Evolutionary conservation across 1,140 invertebrate genomes (phyloP).

Genomic region (Philotrypesis tridentata): DNA sequence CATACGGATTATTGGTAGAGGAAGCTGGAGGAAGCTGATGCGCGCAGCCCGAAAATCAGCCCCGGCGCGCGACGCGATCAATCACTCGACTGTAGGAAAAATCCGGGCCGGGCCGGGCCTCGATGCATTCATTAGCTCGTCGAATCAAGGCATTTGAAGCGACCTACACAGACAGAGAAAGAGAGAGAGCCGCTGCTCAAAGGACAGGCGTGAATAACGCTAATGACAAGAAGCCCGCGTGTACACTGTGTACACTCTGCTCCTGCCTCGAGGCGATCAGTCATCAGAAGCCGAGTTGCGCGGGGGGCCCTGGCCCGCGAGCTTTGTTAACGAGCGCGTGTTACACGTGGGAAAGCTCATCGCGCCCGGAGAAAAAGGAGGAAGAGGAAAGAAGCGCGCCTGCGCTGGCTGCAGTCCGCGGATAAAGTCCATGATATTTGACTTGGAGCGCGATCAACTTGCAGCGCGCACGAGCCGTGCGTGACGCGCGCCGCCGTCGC

Average conservation of each 20-base stretch:
- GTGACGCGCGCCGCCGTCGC: no score
- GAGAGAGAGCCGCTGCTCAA: no score
- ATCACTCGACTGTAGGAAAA: background rate
- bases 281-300: conserved; percentile 51
- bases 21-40: no score
- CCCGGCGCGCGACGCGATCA: background rate
- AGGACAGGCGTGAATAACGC: conserved; percentile 49
- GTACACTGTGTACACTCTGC: background rate
- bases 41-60: background rate
- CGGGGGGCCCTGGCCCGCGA: conserved; percentile 45
- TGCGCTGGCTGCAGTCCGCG: background rate
- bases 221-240: conserved; percentile 55
- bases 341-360: conserved; percentile 18
- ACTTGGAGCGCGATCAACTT: conserved; percentile 43
- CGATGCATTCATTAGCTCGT: background rate
- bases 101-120: background rate
- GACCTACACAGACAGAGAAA: no score
- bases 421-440: conserved; percentile 32
- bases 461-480: background rate
- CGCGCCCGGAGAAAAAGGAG: background rate
- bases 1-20: background rate
- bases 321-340: conserved; percentile 19
- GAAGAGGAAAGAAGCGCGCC: background rate
- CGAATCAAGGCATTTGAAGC: background rate
- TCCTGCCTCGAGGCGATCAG: conserved; percentile 51